A percentile compares a stretch with the other conserved stretches of the same genome.
phyloP scores from a whole-genome alignment of 2,888 invertebrate species.

The Lasioglossum oenotherae region DNA sequence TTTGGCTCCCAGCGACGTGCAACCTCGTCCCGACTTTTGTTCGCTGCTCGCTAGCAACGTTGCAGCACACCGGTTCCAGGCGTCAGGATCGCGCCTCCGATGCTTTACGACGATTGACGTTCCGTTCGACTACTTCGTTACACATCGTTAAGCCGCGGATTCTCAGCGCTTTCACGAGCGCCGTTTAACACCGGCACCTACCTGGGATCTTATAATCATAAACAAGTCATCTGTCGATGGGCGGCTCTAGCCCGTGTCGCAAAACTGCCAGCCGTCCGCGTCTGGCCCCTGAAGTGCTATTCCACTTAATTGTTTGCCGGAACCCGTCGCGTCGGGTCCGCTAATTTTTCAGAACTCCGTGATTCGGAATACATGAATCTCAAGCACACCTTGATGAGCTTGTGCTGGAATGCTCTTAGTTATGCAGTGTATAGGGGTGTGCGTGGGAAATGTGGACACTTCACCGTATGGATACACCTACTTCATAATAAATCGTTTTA shows the following conservation, averaged over 20 bases:
- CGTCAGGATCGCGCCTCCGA: constrained; percentile 54
- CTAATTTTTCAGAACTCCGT: neutral
- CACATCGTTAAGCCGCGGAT: constrained; percentile 63
- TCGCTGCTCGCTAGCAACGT: constrained; percentile 30
- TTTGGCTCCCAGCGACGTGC: constrained; percentile 34
- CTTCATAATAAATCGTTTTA: neutral
- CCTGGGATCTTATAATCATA: constrained; percentile 72
- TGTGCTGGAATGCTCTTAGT: too few relatives aligned
- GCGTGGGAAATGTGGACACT: neutral
- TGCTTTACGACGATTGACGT: constrained; percentile 67
- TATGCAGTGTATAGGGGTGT: too few relatives aligned
- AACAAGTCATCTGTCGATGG: constrained; percentile 71
- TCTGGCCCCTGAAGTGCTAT: constrained; percentile 23
- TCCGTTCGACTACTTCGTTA: constrained; percentile 68
- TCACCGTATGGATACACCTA: neutral
- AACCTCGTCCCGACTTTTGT: neutral
- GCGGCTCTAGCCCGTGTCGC: constrained; percentile 53
- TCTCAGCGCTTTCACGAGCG: constrained; percentile 51
- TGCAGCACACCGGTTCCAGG: constrained; percentile 35
- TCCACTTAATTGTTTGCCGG: constrained; percentile 44
- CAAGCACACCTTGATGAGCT: too few relatives aligned
- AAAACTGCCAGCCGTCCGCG: neutral
- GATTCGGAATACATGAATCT: neutral
- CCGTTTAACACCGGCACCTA: constrained; percentile 37
- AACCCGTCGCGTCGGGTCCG: neutral